These are phyloP conservation scores for Malurus alboscapulatus DNA, from an alignment of 2,113 vertebrate species.

Conservation along the genomic window DNA sequence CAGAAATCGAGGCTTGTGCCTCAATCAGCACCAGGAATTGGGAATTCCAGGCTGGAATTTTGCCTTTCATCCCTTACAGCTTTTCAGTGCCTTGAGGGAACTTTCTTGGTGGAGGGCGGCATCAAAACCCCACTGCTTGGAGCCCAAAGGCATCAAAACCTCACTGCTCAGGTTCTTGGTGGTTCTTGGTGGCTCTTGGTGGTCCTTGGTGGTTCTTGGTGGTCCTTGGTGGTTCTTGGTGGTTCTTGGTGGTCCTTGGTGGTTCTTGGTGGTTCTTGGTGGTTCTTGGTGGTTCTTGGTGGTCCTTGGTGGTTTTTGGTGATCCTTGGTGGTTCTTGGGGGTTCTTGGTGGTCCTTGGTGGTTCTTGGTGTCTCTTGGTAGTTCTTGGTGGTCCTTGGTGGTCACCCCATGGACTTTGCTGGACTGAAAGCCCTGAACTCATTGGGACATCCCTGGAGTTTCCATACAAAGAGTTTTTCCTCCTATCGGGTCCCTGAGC, in stretches of 20 bases:
- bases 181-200: background rate
- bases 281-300: background rate
- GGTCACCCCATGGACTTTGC: background rate
- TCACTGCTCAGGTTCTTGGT: background rate
- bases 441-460: background rate
- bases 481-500: background rate
- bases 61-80: background rate
- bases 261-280: background rate
- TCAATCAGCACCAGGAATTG: background rate
- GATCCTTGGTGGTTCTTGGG: background rate
- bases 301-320: background rate
- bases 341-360: background rate
- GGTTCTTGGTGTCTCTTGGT: background rate
- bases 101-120: fast-evolving
- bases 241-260: too few species aligned
- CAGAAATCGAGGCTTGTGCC: fast-evolving
- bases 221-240: background rate
- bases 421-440: background rate
- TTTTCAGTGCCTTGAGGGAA: background rate
- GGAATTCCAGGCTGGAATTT: fast-evolving
- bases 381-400: background rate
- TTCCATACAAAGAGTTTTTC: background rate
- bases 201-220: too few species aligned
- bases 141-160: background rate
- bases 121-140: fast-evolving